A percentile compares a stretch with the other conserved stretches of the same genome.
These are phyloP conservation scores for Butorides virescens DNA, from an alignment of 2,113 vertebrate species.

Conservation along the genomic window DNA sequence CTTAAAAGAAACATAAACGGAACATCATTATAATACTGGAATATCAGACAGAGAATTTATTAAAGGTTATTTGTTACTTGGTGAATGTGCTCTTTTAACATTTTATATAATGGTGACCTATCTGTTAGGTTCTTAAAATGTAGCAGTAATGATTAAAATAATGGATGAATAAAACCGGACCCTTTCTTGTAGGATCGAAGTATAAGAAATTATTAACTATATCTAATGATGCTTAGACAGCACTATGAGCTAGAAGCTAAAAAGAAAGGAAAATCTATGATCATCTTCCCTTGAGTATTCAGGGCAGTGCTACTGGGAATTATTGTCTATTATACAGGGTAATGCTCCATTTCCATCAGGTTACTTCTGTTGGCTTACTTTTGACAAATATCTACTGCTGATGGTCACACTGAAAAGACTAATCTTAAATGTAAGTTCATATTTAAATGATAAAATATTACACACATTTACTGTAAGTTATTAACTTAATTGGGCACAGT, in stretches of 20 bases:
- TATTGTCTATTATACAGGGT: background rate
- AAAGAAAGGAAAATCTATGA: constrained; percentile 4
- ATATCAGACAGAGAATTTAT: background rate
- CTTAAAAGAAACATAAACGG: constrained; percentile 3
- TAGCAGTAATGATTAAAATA: background rate
- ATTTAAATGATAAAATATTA: background rate
- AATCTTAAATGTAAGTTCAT: background rate
- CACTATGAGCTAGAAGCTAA: constrained; percentile 14
- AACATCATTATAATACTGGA: background rate
- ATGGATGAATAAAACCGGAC: background rate
- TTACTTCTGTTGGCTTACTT: background rate
- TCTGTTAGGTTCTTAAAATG: background rate
- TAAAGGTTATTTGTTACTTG: background rate
- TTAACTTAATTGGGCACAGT: background rate
- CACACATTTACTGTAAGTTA: background rate
- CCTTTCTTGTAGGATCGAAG: background rate
- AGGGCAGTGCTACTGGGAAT: background rate
- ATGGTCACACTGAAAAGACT: background rate
- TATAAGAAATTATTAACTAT: constrained; percentile 11
- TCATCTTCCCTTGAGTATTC: background rate
- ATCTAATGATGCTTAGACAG: background rate
- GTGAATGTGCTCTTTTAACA: background rate
- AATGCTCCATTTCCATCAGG: background rate
- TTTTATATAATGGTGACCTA: constrained; percentile 10
- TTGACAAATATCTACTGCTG: background rate